These are phyloP conservation scores for Holocentrus rufus DNA, from an alignment of 2,797 vertebrate species.

Conservation along the genomic window DNA sequence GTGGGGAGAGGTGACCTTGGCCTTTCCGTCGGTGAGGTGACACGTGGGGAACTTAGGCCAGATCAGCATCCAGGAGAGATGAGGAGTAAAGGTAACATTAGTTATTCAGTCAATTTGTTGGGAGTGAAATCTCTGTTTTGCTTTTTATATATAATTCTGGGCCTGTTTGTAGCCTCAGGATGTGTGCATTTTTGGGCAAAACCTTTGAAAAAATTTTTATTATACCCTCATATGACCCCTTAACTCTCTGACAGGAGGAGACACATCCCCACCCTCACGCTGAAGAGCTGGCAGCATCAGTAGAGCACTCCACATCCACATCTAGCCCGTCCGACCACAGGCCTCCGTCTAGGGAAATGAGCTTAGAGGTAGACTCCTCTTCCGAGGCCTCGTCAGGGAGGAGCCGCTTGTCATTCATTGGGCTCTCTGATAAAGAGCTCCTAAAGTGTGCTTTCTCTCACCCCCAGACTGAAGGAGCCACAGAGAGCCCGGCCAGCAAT, in stretches of 20 bases:
- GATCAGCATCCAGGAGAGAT: conserved; percentile 32
- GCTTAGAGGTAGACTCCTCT: conserved; percentile 57
- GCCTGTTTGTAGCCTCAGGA: too few species aligned
- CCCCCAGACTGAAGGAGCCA: conserved; percentile 72
- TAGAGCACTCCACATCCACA: conserved; percentile 48
- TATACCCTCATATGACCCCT: conserved; percentile 18
- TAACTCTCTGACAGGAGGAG: conserved; percentile 69
- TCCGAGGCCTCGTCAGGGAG: conserved; percentile 50
- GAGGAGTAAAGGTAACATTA: conserved; percentile 25
- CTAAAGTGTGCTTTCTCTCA: conserved; percentile 76
- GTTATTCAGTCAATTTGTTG: background rate
- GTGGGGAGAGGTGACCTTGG: background rate
- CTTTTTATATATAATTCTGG: too few species aligned
- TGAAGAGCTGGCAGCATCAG: conserved; percentile 47
- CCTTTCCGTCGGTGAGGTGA: background rate
- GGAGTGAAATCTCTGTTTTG: background rate
- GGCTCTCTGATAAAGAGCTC: conserved; percentile 75
- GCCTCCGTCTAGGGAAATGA: conserved; percentile 42
- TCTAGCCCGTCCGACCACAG: conserved; percentile 51
- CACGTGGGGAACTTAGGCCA: conserved; percentile 6
- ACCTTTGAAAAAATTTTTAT: background rate
- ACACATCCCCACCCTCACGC: conserved; percentile 30
- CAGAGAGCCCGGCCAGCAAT: conserved; percentile 63
- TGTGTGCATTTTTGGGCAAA: too few species aligned
- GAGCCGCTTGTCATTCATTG: conserved; percentile 63